Conservation (phyloP, 2,888 invertebrate species). For the Aelia acuminata region DNA sequence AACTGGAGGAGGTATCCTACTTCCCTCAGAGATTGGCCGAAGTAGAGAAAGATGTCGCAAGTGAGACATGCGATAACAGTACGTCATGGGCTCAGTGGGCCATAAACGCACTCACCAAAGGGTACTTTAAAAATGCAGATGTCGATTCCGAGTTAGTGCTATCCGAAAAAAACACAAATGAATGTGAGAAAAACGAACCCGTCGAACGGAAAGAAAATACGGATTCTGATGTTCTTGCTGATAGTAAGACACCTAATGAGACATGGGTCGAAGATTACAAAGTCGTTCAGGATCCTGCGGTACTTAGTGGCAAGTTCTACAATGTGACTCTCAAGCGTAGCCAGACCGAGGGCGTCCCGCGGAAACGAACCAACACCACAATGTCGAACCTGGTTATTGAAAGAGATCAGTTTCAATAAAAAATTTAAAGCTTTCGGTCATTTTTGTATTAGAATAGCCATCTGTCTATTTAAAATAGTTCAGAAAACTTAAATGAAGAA, state of each 20-base stretch:
- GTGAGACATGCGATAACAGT: neutral
- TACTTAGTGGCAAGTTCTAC: neutral
- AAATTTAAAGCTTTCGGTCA: neutral
- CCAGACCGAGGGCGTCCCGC: neutral
- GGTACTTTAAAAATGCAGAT: neutral
- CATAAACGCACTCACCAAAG: neutral
- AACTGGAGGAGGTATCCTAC: slow-evolving; percentile 95
- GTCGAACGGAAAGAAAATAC: neutral
- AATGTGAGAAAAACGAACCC: neutral
- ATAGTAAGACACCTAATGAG: neutral
- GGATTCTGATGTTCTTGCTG: neutral
- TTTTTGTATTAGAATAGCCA: too few species aligned
- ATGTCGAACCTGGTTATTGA: neutral
- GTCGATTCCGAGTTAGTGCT: neutral
- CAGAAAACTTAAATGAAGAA: too few species aligned
- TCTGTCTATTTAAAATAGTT: too few species aligned
- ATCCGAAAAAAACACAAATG: neutral
- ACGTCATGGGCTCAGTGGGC: neutral
- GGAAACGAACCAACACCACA: neutral
- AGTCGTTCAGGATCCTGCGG: neutral
- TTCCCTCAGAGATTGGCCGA: slow-evolving; percentile 93
- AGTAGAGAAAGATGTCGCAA: slow-evolving; percentile 79
- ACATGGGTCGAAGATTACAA: neutral
- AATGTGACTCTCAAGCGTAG: neutral
- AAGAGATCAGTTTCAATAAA: neutral